Conservation (phyloP, 2,888 invertebrate genomes). For the Sthenelais limicola region DNA sequence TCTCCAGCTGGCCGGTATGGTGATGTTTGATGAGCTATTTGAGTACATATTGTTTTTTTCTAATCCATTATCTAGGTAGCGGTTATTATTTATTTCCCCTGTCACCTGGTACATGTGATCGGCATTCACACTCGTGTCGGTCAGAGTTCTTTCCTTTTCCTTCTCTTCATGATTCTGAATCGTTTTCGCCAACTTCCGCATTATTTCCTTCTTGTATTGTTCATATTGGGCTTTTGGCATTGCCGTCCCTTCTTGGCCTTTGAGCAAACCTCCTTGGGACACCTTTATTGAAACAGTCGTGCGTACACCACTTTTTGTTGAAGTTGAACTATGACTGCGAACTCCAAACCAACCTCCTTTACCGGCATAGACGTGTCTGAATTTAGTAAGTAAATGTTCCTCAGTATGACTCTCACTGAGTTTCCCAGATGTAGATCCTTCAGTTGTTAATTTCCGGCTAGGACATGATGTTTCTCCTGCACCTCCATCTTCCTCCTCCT, state of each 20-base stretch:
- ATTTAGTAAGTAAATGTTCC: conserved; percentile 21
- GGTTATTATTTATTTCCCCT: too few species aligned
- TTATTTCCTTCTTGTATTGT: conserved; percentile 22
- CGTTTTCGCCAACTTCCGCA: conserved; percentile 21
- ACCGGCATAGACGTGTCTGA: conserved; percentile 43
- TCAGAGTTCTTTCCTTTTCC: not conserved
- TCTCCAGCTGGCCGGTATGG: conserved; percentile 17
- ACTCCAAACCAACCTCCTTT: conserved; percentile 32
- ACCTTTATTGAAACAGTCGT: too few species aligned
- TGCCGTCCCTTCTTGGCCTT: too few species aligned
- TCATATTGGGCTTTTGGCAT: conserved; percentile 28
- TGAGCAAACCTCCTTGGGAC: too few species aligned
- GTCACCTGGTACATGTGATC: not conserved
- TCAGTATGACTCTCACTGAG: too few species aligned
- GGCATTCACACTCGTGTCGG: not conserved
- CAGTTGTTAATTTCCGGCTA: too few species aligned
- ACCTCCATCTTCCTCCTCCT: too few species aligned
- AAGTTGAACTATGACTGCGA: not conserved
- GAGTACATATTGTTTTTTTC: not conserved
- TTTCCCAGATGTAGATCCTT: too few species aligned
- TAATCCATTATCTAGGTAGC: too few species aligned
- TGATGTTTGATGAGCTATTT: conserved; percentile 6
- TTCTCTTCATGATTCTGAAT: conserved; percentile 2
- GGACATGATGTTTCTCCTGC: too few species aligned
- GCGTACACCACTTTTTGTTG: too few species aligned